A percentile compares a stretch with the other conserved stretches of the same genome.
Evolutionary conservation across 2,888 invertebrate species (phyloP).

Genomic region (Myathropa florea): DNA sequence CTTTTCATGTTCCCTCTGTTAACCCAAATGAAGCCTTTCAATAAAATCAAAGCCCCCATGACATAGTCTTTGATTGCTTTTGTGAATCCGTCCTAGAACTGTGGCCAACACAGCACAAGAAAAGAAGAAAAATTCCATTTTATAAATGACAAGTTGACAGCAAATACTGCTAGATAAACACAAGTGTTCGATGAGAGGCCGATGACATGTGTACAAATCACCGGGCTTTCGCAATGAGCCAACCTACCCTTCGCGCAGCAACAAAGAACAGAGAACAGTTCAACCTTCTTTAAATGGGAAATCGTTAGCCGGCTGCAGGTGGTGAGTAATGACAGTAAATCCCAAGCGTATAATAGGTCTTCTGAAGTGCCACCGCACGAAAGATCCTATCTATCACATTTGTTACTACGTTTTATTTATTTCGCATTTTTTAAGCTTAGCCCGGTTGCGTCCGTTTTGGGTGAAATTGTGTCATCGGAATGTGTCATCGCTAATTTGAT

Average conservation of each 20-base stretch:
- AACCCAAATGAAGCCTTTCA: constrained; percentile 66
- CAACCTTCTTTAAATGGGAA: constrained; percentile 55
- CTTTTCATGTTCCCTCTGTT: constrained; percentile 16
- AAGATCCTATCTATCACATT: constrained; percentile 62
- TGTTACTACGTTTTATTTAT: constrained; percentile 32
- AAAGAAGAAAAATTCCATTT: constrained; percentile 50
- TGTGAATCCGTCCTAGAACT: constrained; percentile 36
- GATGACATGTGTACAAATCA: constrained; percentile 69
- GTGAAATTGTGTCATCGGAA: constrained; percentile 65
- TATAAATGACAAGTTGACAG: constrained; percentile 67
- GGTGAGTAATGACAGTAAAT: constrained; percentile 41
- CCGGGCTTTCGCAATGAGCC: constrained; percentile 29
- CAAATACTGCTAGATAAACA: constrained; percentile 61
- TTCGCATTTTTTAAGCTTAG: constrained; percentile 49
- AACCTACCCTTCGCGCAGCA: constrained; percentile 21
- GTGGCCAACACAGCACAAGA: neutral
- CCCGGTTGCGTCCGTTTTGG: neutral
- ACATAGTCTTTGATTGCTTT: constrained; percentile 56
- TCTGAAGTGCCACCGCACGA: neutral
- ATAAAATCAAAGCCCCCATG: constrained; percentile 52
- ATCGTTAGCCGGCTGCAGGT: constrained; percentile 42
- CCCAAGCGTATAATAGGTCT: constrained; percentile 57
- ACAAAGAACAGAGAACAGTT: constrained; percentile 13
- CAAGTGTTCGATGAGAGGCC: constrained; percentile 52
- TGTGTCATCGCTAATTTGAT: constrained; percentile 70